Base-by-base conservation (phyloP, 1,140 invertebrate genomes). In the Nomia melanderi region DNA sequence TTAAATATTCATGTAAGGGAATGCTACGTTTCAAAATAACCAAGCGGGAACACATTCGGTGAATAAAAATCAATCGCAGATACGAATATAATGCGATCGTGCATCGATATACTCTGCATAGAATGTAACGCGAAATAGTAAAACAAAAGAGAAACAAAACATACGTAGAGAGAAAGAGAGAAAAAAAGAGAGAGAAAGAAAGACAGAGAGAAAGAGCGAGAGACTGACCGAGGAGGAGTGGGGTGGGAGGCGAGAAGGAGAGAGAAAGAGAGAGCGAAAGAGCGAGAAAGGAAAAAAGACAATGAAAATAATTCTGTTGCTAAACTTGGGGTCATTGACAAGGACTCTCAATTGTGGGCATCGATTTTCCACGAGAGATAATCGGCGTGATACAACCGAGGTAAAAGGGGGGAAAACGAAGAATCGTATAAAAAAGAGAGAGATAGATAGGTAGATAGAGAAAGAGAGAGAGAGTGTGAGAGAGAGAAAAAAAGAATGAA, bases 311-410 rank as follows among this genome's bases (percentile, higher is more conserved):
- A 69, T 57, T 69, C 64, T 69, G 64, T 69, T 67, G 73, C 64
- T 69, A 69, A 69, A 76, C 64, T 69, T 29, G 73, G 65, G 73
- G 73, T 76, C 73, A 76, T 76, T 76, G 73, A 76, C 73, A 76
- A 76, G 64, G 41, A 31, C 60, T 76, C 54, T 47, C 54, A 56
- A 76, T 76, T 54, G 71, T 74, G 29, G 39, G 60, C 62, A 74
- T 74, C 62, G 71, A 74, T 74, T 47, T 56, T 56, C 71, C 20
- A 23, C 12, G 2, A 23, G 33, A 27, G 17, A 56, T n/a, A 20
- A 39, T 66, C n/a, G 14, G 7, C 29, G n/a, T 31, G 53, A 71
- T 39, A 79, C 17, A 65, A 47, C 31, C 23, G 7, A 11, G 54
- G 14, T 17, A 23, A 36, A 39, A 7, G 1, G 3, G 25, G 29